A percentile compares a stretch with the other conserved stretches of the same genome.
Evolutionary conservation across 2,888 invertebrate genomes (phyloP).

Genomic region (Microctonus aethiopoides): DNA sequence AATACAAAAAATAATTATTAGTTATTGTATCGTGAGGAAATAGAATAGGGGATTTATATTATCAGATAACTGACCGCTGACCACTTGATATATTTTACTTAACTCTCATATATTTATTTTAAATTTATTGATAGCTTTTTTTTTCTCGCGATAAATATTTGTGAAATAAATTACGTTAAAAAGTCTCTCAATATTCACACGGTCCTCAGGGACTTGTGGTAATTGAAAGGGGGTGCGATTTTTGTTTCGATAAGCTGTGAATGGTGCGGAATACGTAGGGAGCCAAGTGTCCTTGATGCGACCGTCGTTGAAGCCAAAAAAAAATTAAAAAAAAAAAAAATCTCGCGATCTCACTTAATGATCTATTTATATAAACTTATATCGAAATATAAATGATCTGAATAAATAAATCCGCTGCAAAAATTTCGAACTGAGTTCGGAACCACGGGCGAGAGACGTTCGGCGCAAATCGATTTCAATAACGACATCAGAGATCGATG

Average conservation of each 20-base stretch:
- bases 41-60: neutral
- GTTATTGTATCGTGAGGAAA: neutral
- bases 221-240: conserved; percentile 48
- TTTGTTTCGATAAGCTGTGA: conserved; percentile 52
- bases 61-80: neutral
- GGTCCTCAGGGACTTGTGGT: conserved; percentile 39
- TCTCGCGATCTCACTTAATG: conserved; percentile 63
- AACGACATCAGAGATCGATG: conserved; percentile 31
- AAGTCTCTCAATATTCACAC: neutral
- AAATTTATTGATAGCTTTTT: neutral
- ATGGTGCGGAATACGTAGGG: conserved; percentile 65
- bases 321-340: conserved; percentile 42
- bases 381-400: conserved; percentile 43
- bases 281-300: conserved; percentile 68
- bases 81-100: neutral
- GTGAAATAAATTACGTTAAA: neutral
- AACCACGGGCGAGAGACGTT: conserved; percentile 66
- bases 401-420: conserved; percentile 49
- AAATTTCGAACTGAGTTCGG: conserved; percentile 65
- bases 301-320: conserved; percentile 66
- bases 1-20: neutral
- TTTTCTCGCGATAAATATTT: neutral
- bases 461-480: conserved; percentile 67
- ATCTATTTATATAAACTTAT: conserved; percentile 41
- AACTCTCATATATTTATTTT: neutral